Percentiles rank a stretch among this genome's conserved stretches.
Conservation (phyloP, 2,888 invertebrate species). For the Leistus spinibarbis region DNA sequence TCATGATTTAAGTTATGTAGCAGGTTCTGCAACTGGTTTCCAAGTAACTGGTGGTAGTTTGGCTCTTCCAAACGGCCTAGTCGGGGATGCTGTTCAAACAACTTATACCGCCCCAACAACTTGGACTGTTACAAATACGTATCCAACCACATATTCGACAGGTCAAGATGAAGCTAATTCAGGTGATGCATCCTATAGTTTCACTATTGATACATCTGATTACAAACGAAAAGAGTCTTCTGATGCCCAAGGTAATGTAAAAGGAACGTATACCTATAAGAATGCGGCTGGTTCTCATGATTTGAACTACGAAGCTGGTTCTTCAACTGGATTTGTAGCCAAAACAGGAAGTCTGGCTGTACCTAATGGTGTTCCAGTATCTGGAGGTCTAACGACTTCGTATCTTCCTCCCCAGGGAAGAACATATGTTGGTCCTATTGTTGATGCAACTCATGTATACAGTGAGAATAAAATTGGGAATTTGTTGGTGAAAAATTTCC, state of each 20-base stretch:
- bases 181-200: slow-evolving; percentile 49
- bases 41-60: slow-evolving; percentile 42
- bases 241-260: slow-evolving; percentile 47
- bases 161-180: not conserved
- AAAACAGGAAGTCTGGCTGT: slow-evolving; percentile 51
- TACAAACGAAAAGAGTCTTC: slow-evolving; percentile 47
- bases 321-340: slow-evolving; percentile 46
- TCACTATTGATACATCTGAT: slow-evolving; percentile 47
- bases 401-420: slow-evolving; percentile 17
- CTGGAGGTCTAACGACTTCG: slow-evolving; percentile 10
- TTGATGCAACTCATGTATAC: not conserved
- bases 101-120: not conserved
- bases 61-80: slow-evolving; percentile 36
- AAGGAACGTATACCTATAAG: slow-evolving; percentile 47
- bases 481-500: slow-evolving; percentile 12
- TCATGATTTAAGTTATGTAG: slow-evolving; percentile 41
- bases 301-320: slow-evolving; percentile 43
- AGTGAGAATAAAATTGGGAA: slow-evolving; percentile 11
- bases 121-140: not conserved
- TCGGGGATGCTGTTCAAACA: slow-evolving; percentile 17
- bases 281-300: slow-evolving; percentile 45
- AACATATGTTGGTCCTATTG: not conserved
- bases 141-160: slow-evolving; percentile 5
- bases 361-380: slow-evolving; percentile 43
- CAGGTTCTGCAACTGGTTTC: slow-evolving; percentile 43